phyloP scores from a whole-genome alignment of 2,888 invertebrate species.

The Agrochola litura region DNA sequence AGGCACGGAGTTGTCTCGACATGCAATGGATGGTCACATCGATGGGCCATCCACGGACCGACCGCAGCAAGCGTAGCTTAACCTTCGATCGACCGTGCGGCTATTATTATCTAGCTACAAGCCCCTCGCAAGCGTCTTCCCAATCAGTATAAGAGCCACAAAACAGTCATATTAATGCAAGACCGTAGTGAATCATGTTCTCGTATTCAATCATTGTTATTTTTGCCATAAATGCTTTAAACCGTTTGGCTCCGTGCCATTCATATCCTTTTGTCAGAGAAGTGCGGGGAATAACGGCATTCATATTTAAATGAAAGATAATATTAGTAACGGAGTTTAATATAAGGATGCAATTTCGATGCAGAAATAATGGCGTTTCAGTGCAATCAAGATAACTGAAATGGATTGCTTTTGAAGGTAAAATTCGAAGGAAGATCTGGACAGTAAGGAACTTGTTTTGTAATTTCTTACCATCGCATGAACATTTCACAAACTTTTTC shows the following conservation, averaged over 20 bases:
- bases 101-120: not conserved
- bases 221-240: conserved; percentile 61
- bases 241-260: conserved; percentile 64
- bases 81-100: not conserved
- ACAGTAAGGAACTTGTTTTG: conserved; percentile 14
- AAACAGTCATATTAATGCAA: conserved; percentile 39
- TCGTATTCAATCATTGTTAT: conserved; percentile 67
- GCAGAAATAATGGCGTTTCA: conserved; percentile 52
- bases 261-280: conserved; percentile 54
- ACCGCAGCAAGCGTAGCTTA: not conserved
- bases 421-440: not conserved
- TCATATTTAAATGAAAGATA: conserved; percentile 55
- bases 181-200: conserved; percentile 63
- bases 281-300: conserved; percentile 46
- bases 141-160: conserved; percentile 16
- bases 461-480: not conserved
- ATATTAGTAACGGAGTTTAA: conserved; percentile 54
- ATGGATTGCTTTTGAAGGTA: conserved; percentile 40
- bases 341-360: conserved; percentile 37
- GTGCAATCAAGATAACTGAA: conserved; percentile 50
- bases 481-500: not conserved
- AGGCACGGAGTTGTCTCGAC: not conserved
- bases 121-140: not conserved
- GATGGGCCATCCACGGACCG: no score
- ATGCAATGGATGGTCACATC: no score